Base-by-base conservation (phyloP, 2,113 vertebrate species). In the human (Homo sapiens) region DNA sequence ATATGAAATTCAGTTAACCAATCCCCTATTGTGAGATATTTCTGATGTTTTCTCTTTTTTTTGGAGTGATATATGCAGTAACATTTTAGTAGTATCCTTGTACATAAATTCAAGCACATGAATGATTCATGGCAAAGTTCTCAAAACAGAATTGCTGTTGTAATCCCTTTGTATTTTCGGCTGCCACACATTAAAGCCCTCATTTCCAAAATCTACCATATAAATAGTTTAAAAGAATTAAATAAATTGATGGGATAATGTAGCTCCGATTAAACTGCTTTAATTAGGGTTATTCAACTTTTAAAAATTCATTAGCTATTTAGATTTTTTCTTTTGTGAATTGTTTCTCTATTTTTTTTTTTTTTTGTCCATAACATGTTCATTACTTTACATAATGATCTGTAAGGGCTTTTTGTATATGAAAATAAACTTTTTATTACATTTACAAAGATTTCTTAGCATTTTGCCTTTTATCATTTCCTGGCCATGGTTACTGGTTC, bases 351-450 rank as follows among this genome's bases (percentile, higher is more conserved):
- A 27, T 40, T 89, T n/a, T 14, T 73, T 61, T 94, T 84, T 66
- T 93, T 83, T 57, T 17, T 43, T 43, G 38, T 43, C 38, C 27
- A 50, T 79, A 25, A 45, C 40, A 59, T 72, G 59, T 14, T 89
- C 10, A 12, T 88, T 82, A 94, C 92, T 96, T 93, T 82, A 79
- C 17, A 61, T 79, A 94, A 73, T 59, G 68, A 95, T 89, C 61
- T 73, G 8, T 79, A 86, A 85, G 57, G 20, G 35, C 5, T 83
- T 68, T 89, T 91, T 59, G 43, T 48, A 66, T 38, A 45, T 45
- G 30, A 95, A 96, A 64, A 83, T 78, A 90, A 84, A 2, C 0
- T 32, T 92, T 93, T 64, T 61, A 86, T 82, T 66, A 91, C 10
- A 55, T 68, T 94, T 91, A 68, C n/a, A 30, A 94, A 91, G 35